Evolutionary conservation across 2,888 invertebrate species (phyloP).

Genomic region (Microctonus brassicae): DNA sequence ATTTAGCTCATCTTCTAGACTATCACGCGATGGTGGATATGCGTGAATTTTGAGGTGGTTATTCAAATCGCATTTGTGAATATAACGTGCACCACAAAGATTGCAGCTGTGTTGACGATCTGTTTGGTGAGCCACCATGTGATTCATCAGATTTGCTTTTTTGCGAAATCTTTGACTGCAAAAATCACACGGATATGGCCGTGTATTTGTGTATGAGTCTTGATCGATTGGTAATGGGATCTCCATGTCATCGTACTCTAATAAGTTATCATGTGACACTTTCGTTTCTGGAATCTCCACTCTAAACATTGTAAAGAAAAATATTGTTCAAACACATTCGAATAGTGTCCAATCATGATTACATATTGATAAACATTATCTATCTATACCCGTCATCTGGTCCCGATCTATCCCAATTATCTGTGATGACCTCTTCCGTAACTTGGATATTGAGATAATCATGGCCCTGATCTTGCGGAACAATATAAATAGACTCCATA

Average conservation of each 20-base stretch:
- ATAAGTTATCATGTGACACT: conserved; percentile 65
- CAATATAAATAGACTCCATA: conserved; percentile 70
- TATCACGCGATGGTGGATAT: conserved; percentile 77
- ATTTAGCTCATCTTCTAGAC: conserved; percentile 73
- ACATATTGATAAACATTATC: conserved; percentile 9
- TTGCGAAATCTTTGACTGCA: conserved; percentile 87
- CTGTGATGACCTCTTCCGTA: conserved; percentile 85
- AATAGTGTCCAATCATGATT: neutral
- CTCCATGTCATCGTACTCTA: conserved; percentile 79
- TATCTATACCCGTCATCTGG: conserved; percentile 78
- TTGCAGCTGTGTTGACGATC: conserved; percentile 87
- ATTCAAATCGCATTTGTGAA: conserved; percentile 84
- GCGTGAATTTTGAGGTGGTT: conserved; percentile 88
- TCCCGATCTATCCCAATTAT: conserved; percentile 83
- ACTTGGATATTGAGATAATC: conserved; percentile 74
- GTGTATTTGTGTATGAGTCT: conserved; percentile 81
- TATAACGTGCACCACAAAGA: conserved; percentile 84
- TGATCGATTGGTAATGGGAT: conserved; percentile 87
- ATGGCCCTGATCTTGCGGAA: conserved; percentile 69
- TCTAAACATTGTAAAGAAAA: conserved; percentile 62
- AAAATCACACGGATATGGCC: conserved; percentile 89
- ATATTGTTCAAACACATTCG: neutral
- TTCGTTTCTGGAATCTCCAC: conserved; percentile 76
- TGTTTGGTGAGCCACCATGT: conserved; percentile 89
- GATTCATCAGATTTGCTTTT: conserved; percentile 86